Conservation (phyloP, 2,888 invertebrate genomes). For the Cacoxenus indagator region DNA sequence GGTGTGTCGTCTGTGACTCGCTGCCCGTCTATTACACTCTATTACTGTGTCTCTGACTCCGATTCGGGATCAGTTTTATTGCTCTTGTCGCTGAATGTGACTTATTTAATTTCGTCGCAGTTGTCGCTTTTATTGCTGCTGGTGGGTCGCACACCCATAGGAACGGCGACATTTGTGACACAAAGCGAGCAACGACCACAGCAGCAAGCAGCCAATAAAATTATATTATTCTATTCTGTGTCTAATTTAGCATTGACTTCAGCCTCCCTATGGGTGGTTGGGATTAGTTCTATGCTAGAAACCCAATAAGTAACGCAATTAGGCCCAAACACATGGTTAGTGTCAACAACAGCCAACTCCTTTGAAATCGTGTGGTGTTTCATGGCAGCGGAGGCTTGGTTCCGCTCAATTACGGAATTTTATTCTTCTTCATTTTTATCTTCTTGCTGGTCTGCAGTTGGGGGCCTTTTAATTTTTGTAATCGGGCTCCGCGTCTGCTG, state of each 20-base stretch:
- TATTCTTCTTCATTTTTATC: no score
- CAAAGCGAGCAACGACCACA: not conserved
- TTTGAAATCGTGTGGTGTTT: not conserved
- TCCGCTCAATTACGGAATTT: no score
- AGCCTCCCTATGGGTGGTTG: not conserved
- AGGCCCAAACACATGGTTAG: constrained; percentile 6
- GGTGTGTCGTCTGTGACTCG: no score
- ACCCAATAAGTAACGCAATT: constrained; percentile 18
- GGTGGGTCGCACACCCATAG: constrained; percentile 4
- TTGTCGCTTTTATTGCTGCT: not conserved
- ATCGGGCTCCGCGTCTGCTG: not conserved
- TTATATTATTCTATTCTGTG: not conserved
- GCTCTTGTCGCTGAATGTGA: not conserved
- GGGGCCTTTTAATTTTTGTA: no score
- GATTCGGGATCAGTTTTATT: no score
- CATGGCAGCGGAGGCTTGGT: not conserved
- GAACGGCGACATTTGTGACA: constrained; percentile 8
- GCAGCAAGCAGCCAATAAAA: not conserved
- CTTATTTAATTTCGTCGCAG: constrained; percentile 17
- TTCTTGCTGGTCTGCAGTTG: no score
- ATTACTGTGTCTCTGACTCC: no score
- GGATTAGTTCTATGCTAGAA: not conserved
- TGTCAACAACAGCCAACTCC: not conserved
- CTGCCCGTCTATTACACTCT: no score
- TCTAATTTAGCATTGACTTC: not conserved